These are phyloP conservation scores for Coboldia fuscipes DNA, from an alignment of 1,140 invertebrate species.

Conservation along the genomic window DNA sequence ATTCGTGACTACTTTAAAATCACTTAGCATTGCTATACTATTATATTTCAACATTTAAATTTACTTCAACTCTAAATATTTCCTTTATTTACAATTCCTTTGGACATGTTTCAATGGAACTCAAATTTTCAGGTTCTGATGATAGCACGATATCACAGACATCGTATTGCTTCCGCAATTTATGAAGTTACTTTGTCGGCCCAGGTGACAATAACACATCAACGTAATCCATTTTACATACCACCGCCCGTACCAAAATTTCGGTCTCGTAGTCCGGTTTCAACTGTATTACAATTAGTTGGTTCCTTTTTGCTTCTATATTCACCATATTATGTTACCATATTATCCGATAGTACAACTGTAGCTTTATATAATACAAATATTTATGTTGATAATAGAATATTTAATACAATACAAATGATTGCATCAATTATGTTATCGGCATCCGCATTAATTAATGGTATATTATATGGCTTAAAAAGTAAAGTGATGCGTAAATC, in stretches of 20 bases:
- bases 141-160: conserved; percentile 59
- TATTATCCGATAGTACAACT: conserved; percentile 40
- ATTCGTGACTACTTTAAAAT: no score
- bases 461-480: conserved; percentile 53
- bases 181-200: conserved; percentile 65
- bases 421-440: conserved; percentile 25
- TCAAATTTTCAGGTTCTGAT: conserved; percentile 34
- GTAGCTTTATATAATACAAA: conserved; percentile 8
- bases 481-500: conserved; percentile 44
- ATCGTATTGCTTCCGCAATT: conserved; percentile 62
- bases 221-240: conserved; percentile 49
- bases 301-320: conserved; percentile 49
- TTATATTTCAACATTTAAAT: neutral
- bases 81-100: neutral
- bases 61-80: neutral
- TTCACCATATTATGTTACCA: conserved; percentile 45
- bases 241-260: conserved; percentile 32
- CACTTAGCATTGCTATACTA: no score
- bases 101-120: neutral
- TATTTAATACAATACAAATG: neutral
- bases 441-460: conserved; percentile 47
- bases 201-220: conserved; percentile 63
- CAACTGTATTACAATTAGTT: conserved; percentile 45
- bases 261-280: conserved; percentile 38
- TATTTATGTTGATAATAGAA: neutral